Percentiles rank a stretch among this genome's conserved stretches.
These are phyloP conservation scores for Bolinopsis microptera DNA, from an alignment of 37 sponge, comb jelly and placozoan species.

Conservation along the genomic window DNA sequence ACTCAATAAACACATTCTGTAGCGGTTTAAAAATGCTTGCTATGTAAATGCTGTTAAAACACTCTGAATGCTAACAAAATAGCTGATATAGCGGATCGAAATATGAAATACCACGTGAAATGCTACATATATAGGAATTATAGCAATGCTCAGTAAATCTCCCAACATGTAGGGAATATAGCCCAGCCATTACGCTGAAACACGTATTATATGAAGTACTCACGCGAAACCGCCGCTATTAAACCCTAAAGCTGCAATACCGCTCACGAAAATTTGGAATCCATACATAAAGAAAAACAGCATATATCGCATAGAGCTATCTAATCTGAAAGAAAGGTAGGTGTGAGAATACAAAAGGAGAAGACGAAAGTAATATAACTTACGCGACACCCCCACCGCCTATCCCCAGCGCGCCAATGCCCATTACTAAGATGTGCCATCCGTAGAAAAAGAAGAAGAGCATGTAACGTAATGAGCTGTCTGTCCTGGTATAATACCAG, in stretches of 20 bases:
- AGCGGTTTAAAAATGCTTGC: too few relatives aligned
- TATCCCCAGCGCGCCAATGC: constrained; percentile 21
- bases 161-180: too few relatives aligned
- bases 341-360: background rate
- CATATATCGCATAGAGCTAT: constrained; percentile 61
- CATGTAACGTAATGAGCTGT: constrained; percentile 53
- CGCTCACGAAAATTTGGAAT: constrained; percentile 53
- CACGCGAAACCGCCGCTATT: constrained; percentile 62
- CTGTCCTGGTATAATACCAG: background rate
- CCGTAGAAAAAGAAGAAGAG: constrained; percentile 64
- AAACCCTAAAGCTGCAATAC: constrained; percentile 4
- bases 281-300: constrained; percentile 64
- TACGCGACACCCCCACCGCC: background rate
- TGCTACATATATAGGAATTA: too few relatives aligned
- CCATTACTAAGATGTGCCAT: constrained; percentile 10
- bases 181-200: background rate
- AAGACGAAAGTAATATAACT: background rate
- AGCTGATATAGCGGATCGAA: too few relatives aligned
- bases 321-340: constrained; percentile 23
- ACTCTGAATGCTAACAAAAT: too few relatives aligned
- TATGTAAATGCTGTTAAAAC: too few relatives aligned
- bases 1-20: too few relatives aligned
- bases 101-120: too few relatives aligned
- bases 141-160: too few relatives aligned
- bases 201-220: too few relatives aligned